Base-by-base conservation (phyloP, 2,888 invertebrate genomes). In the Pemphredon lugubris region DNA sequence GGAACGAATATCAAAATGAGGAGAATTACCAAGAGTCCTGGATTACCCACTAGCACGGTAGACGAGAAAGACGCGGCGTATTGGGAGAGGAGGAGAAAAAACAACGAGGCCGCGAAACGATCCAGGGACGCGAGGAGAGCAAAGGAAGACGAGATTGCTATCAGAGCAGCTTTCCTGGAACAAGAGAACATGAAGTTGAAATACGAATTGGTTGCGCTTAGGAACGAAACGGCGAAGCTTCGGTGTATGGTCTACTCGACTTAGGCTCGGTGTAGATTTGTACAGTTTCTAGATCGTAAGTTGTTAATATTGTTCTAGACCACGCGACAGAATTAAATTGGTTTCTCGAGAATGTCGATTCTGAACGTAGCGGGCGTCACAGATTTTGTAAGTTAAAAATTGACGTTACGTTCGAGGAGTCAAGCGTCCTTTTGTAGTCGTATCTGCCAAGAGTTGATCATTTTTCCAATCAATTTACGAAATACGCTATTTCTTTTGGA, bases 101-200 rank as follows among this genome's bases (percentile, higher is more conserved):
- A 98, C 89, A 98, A 98, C 88, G 96, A 95, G 73, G 98, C 98
- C 0, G 98, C 98, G 0, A 98, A 98, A 90, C 93, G 97, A 79
- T 98, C 97, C 0, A 92, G 98, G 2, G 98, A 98, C 84, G 94
- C 97, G 0, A 92, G 98, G 65, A 92, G 97, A 80, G 93, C 95
- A 42, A 96, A 98, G 83, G 98, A 98, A 88, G 97, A 98, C 78
- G 96, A 97, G 82, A 94, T 98, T 53, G 97, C 97, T 0, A 95
- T 98, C 39, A 92, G 97, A 64, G 96, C 97, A 0, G 95, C 96
- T 0, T 95, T 94, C 82, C 91, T 98, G 16, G 97, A 98, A 88
- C 95, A 95, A 81, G 97, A 97, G 90, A 95, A 96, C 89, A 91
- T 95, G n/a, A 94, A 94, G 86, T 89, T 97, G 18, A 92, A 93